phyloP scores from a whole-genome alignment of 2,113 vertebrate genomes.

The Vulpes lagopus region DNA sequence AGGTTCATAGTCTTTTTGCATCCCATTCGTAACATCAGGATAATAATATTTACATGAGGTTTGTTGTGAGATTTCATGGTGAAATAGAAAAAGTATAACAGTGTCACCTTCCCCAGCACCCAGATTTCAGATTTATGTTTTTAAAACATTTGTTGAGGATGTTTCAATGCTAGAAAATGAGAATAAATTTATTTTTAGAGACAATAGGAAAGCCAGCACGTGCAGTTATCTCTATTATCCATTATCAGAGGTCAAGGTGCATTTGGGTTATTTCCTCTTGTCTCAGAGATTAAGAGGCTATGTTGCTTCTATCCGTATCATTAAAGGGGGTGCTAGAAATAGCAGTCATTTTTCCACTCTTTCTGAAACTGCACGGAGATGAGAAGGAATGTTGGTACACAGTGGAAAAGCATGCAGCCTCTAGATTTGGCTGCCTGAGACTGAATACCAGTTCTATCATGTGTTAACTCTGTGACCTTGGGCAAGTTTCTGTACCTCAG shows the following conservation, averaged over 20 bases:
- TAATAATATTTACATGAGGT: neutral
- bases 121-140: neutral
- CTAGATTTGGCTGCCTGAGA: neutral
- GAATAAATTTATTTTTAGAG: constrained; percentile 28
- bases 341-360: neutral
- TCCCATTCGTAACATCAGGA: neutral
- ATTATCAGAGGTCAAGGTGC: neutral
- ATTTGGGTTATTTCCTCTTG: neutral
- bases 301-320: neutral
- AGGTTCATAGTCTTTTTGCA: neutral
- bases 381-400: neutral
- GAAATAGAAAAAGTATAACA: neutral
- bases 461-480: neutral
- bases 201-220: neutral
- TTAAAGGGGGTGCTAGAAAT: neutral
- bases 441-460: neutral
- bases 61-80: neutral
- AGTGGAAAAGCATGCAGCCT: neutral
- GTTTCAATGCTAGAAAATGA: neutral
- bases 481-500: neutral
- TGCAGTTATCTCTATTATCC: neutral
- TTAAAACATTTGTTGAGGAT: neutral
- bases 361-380: neutral
- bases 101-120: neutral
- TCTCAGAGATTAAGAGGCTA: neutral